Evolutionary conservation across 2,888 invertebrate genomes (phyloP).

Genomic region (Andrena camellia): DNA sequence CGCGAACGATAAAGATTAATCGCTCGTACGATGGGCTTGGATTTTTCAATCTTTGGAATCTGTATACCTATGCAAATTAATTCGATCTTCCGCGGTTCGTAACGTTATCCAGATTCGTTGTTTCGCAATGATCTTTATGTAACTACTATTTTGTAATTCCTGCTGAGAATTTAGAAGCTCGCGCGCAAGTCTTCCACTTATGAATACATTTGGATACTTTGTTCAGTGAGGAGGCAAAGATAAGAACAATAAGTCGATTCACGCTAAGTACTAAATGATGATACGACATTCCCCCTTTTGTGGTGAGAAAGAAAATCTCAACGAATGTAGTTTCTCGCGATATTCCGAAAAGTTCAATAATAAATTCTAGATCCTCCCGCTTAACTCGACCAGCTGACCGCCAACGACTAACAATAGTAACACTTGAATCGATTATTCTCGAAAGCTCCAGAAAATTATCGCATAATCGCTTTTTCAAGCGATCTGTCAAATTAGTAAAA

Average conservation of each 20-base stretch:
- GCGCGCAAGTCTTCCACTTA: not conserved
- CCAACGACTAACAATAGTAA: too few species aligned
- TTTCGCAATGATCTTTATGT: slow-evolving; percentile 72
- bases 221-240: not conserved
- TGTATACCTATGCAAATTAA: slow-evolving; percentile 43
- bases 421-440: too few species aligned
- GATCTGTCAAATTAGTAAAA: too few species aligned
- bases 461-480: too few species aligned
- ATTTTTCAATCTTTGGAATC: slow-evolving; percentile 26
- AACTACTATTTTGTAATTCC: slow-evolving; percentile 63
- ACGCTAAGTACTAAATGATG: too few species aligned
- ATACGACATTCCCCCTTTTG: too few species aligned
- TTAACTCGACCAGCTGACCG: too few species aligned
- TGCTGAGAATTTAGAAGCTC: slow-evolving; percentile 35
- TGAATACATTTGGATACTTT: not conserved
- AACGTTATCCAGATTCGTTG: slow-evolving; percentile 69
- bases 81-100: slow-evolving; percentile 58
- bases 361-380: too few species aligned
- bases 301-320: too few species aligned
- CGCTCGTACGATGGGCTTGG: not conserved
- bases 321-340: too few species aligned
- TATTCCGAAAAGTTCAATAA: too few species aligned
- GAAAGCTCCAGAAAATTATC: too few species aligned
- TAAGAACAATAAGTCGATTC: slow-evolving; percentile 1
- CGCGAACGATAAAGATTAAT: slow-evolving; percentile 1